Evolutionary conservation across 2,888 invertebrate genomes (phyloP), one percentile per base, ranked within the genome.

Genomic region (Callyntrura sp.): DNA sequence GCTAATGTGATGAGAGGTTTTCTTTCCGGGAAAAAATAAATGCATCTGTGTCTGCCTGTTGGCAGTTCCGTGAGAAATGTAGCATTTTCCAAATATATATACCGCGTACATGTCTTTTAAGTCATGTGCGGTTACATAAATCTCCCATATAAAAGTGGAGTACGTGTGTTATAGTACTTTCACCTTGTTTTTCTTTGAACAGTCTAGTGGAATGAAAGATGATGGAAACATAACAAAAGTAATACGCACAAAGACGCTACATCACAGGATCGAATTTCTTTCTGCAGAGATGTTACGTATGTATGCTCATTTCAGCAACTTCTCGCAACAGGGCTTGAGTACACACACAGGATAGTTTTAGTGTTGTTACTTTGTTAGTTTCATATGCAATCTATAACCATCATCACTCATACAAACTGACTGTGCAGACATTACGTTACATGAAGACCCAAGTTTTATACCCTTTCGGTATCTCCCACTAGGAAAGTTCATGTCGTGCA

Each of bases 181-280:
- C 60, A 79, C 79, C 57, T 79, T 79, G 35, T 57, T 79, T 57
- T 43, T 20, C 60, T 60, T 60, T 79, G 60, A 73, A 76, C 25
- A 76, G 55, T 55, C 35, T 68, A 23, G 79, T 87, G 86, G 79
- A 82, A 60, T 60, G 82, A 68, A 85, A 85, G 81, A 89, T 60
- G 79, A 79, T 89, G 85, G 62, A 89, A 89, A 81, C 89, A 89
- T 73, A 78, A 81, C 73, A 85, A 81, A 55, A 68, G 20, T 57
- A 84, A 35, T 84, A 65, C 35, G 60, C 17, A 45, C 48, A 78
- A 55, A 43, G 55, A 45, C 5, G 35, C 14, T 55, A 12, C 78
- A 78, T 78, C 78, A 57, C 60, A 43, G 57, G 60, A n/a, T 55
- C 60, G 4, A 57, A 60, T 60, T 60, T 79, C 28, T 35, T 81